Evolutionary conservation across 2,797 vertebrate genomes (phyloP).

Genomic region (Paguma larvata): DNA sequence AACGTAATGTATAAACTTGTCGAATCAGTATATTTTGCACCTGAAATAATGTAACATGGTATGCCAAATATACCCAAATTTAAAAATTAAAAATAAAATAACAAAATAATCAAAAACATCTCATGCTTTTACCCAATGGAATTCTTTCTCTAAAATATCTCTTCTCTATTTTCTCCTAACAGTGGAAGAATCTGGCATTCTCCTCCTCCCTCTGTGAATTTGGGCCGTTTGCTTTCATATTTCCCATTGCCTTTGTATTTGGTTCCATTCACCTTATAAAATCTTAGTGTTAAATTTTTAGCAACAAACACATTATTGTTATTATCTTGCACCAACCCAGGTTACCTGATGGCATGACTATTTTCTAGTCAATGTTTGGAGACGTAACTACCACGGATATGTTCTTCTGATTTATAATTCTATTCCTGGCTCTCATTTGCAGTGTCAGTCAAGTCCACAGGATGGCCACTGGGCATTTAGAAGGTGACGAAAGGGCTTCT

Average conservation of each 20-base stretch:
- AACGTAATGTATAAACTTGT: background rate
- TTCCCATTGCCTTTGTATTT: background rate
- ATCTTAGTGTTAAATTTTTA: conserved; percentile 34
- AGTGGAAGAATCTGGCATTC: background rate
- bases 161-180: background rate
- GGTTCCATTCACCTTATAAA: background rate
- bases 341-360: background rate
- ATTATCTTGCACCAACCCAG: background rate
- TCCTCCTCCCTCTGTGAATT: background rate
- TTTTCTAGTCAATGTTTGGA: background rate
- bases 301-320: background rate
- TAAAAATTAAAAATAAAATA: background rate
- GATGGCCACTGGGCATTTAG: background rate
- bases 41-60: background rate
- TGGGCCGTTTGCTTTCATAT: background rate
- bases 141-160: background rate
- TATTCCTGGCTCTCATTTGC: background rate
- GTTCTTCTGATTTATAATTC: background rate
- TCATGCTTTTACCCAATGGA: background rate
- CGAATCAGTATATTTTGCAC: background rate
- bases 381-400: background rate
- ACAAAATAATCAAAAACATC: background rate
- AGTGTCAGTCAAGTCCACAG: background rate
- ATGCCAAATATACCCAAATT: background rate
- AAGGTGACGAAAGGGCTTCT: background rate